Base-by-base conservation (phyloP, 2,888 invertebrate genomes). In the Xanthia togata region DNA sequence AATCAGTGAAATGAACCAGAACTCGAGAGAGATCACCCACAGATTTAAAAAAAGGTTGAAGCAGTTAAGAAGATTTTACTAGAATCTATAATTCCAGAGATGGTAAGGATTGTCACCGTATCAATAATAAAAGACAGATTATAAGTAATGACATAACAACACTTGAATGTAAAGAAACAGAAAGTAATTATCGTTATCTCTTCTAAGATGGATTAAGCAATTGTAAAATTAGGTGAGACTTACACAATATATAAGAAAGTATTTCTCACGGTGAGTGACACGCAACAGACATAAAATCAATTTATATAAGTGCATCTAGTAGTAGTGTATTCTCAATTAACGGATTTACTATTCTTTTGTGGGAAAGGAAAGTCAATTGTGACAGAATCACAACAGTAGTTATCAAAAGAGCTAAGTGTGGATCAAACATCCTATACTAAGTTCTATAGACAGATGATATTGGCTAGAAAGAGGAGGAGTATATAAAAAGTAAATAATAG, bases 211-310 rank as follows among this genome's bases (percentile, higher is more conserved):
- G 79, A 80, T 80, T 73, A 73, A 64, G 38, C 63, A 65, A 77
- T 80, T 73, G 70, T 85, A 69, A 77, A 75, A 73, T 80, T 74
- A 79, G 63, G 63, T 75, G 57, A 76, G 60, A 12, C 67, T 76
- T 73, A 78, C 64, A 86, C 62, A 84, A 86, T 71, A 74, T 57
- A 44, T 47, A 44, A 57, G 60, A 71, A 73, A 77, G 60, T 75
- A 65, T 74, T 87, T 86, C 85, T 75, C 87, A 85, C 79, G 76
- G 59, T 38, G 9, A 26, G 26, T 41, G 53, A 70, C 84, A 78
- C 73, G 81, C 81, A 84, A 81, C 35, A 44, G 35, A 62, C 60
- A 63, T 59, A 67, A 62, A 72, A 75, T 76, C 68, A 12, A 84
- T 81, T 71, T 70, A 80, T 80, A 23, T 75, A 75, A 65, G 59